Base-by-base conservation (phyloP, 2,888 invertebrate species). In the Pilophorus perplexus region DNA sequence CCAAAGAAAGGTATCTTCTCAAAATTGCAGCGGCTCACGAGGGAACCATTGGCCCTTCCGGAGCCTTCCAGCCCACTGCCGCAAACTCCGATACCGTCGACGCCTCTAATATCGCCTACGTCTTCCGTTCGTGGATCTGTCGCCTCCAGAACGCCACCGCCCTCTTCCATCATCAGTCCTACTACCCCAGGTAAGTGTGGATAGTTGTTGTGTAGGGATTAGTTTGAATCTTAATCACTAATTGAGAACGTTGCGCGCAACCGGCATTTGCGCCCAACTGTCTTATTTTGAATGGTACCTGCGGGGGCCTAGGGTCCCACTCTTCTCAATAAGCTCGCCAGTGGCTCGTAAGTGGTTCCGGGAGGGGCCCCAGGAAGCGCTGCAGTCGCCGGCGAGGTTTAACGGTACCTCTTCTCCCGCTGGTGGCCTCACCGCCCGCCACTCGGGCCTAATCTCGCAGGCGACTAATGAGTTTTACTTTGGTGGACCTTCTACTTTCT, bases 1-100 rank as follows among this genome's bases (percentile, higher is more conserved):
- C 84, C 90, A 22, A 89, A 90, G 74, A 88, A 89, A 67, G 97
- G 97, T n/a, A 89, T 97, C 16, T 97, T 97, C 78, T 94, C 93
- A 25, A 85, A 90, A 20, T 82, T 95, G 66, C 90, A 91, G 38
- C 87, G 95, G 69, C 82, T 96, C 54, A 90, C 92, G 2, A 81
- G 88, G 71, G 80, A 83, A 62, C 89, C 90, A 5, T 57, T 72
- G 54, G 50, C 57, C 60, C 40, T 59, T 38, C 57, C 66, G 27
- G 67, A 65, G 37, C 66, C 52, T 14, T 79, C 80, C 12, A 79
- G 46, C 12, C 50, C 69, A 3, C 54, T 44, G 0, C 37, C 67
- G 16, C 48, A 42, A 8, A 50, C 64, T 10, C 62, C 68, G 2
- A 10, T 68, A 4, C 55, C 69, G 5, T 48, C 68, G 4, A 77